Conservation (phyloP, 2,888 invertebrate genomes). For the Dicranocentrus wangi region DNA sequence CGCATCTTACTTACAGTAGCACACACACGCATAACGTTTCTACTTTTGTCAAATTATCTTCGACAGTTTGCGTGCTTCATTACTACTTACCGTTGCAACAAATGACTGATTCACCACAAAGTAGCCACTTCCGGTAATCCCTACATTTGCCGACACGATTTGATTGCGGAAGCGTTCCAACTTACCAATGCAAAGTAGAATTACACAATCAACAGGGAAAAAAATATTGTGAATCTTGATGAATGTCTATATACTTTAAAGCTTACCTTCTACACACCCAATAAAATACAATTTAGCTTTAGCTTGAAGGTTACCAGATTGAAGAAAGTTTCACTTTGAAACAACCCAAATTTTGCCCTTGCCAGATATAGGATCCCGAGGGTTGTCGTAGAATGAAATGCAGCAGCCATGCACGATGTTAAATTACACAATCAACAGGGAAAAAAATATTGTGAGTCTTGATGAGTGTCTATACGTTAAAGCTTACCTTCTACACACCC, state of each 20-base stretch:
- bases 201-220: too few species aligned
- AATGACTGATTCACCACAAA: constrained; percentile 23
- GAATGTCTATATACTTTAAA: too few species aligned
- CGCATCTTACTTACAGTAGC: background rate
- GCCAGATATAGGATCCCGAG: constrained; percentile 1
- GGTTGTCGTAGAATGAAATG: constrained; percentile 10
- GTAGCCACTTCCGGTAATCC: constrained; percentile 12
- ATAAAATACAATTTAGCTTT: too few species aligned
- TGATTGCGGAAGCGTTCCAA: constrained; percentile 25
- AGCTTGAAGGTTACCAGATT: constrained; percentile 1
- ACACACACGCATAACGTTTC: too few species aligned
- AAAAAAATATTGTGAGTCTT: too few species aligned
- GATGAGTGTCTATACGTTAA: too few species aligned
- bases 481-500: too few species aligned
- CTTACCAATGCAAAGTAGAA: too few species aligned
- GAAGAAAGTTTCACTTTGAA: constrained; percentile 16
- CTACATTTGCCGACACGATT: constrained; percentile 5
- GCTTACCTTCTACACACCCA: too few species aligned
- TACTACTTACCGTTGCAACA: constrained; percentile 10
- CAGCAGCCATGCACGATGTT: constrained; percentile 3
- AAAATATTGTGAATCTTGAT: too few species aligned
- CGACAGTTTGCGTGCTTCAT: too few species aligned
- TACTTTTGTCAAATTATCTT: too few species aligned
- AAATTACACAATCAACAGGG: background rate
- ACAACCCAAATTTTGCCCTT: background rate